A percentile compares a stretch with the other conserved stretches of the same genome.
Evolutionary conservation across 2,888 invertebrate genomes (phyloP).

Genomic region (Agrypnus murinus): DNA sequence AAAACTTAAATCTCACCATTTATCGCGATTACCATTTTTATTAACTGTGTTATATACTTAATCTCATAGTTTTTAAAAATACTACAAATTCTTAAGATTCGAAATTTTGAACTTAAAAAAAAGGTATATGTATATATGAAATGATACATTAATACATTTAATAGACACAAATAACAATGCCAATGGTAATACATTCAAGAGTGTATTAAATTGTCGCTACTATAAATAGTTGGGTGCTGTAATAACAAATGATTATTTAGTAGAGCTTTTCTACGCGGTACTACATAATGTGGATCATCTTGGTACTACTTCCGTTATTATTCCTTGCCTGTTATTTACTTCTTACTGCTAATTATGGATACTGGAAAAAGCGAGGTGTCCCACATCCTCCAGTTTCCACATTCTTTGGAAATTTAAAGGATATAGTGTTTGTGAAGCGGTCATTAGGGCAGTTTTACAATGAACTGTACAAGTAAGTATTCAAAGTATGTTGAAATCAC

Average conservation of each 20-base stretch:
- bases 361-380: constrained; percentile 68
- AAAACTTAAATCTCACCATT: too few relatives aligned
- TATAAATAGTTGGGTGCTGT: too few relatives aligned
- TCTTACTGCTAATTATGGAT: constrained; percentile 17
- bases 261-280: too few relatives aligned
- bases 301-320: constrained; percentile 2
- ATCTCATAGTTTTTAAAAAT: too few relatives aligned
- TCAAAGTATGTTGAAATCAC: constrained; percentile 11
- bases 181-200: too few relatives aligned
- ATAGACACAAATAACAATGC: background rate
- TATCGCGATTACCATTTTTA: too few relatives aligned
- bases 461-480: constrained; percentile 68
- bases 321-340: background rate
- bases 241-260: too few relatives aligned
- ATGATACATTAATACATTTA: background rate
- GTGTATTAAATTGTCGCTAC: too few relatives aligned
- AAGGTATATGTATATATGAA: too few relatives aligned
- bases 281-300: constrained; percentile 18
- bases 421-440: constrained; percentile 57
- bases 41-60: too few relatives aligned
- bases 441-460: constrained; percentile 65
- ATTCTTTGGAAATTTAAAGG: constrained; percentile 66
- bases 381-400: constrained; percentile 65
- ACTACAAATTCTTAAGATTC: too few relatives aligned
- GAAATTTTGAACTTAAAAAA: too few relatives aligned